phyloP scores from a whole-genome alignment of 2,113 vertebrate genomes.

The Coryphaenoides rupestris region DNA sequence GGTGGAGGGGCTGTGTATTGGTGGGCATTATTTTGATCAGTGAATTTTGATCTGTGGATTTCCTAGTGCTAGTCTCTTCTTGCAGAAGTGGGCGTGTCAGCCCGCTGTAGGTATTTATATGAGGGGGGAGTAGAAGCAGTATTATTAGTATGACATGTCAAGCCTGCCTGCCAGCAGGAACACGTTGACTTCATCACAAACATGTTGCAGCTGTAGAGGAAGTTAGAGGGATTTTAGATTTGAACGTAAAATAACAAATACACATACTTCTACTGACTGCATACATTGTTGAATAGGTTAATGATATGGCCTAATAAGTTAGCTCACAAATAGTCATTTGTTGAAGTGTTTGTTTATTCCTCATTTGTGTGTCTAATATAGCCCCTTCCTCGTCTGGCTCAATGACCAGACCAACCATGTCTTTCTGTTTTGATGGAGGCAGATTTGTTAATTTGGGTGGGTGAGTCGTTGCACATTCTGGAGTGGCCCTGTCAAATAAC shows the following conservation, averaged over 20 bases:
- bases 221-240: too few relatives aligned
- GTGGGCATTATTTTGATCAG: background rate
- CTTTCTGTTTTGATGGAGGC: slow-evolving; percentile 36
- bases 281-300: too few relatives aligned
- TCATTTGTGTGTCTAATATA: background rate
- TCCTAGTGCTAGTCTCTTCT: background rate
- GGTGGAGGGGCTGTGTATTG: too few relatives aligned
- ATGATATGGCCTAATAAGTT: too few relatives aligned
- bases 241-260: too few relatives aligned
- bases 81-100: background rate
- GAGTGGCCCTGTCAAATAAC: slow-evolving; percentile 56
- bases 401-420: slow-evolving; percentile 19
- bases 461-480: slow-evolving; percentile 40
- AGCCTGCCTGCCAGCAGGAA: background rate
- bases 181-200: too few relatives aligned
- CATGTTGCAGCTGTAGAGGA: too few relatives aligned
- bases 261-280: too few relatives aligned
- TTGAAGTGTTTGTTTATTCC: slow-evolving; percentile 16
- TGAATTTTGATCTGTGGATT: background rate
- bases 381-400: slow-evolving; percentile 10
- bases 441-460: slow-evolving; percentile 49
- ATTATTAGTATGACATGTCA: background rate
- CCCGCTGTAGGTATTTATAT: background rate
- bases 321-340: too few relatives aligned
- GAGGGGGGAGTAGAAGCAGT: background rate